Evolutionary conservation across 2,888 invertebrate species (phyloP), one percentile per base, ranked within the genome.

Genomic region (Polylopha cassiicola): DNA sequence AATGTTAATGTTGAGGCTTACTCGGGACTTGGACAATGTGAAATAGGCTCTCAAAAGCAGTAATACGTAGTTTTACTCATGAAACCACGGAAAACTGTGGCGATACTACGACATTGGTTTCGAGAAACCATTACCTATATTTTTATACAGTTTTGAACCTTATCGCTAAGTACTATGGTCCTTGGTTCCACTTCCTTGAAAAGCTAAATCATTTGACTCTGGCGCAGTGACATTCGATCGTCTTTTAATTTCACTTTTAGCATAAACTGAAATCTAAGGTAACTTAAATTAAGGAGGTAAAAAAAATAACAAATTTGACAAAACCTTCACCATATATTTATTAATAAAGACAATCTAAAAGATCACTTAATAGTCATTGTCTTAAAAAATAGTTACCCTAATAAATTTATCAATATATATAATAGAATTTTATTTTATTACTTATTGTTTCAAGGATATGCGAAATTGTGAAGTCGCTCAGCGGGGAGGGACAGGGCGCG

Each of bases 311-410:
- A 72, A 61, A 79, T 58, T 74, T 70, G 76, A 79, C 79, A 78
- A 85, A 84, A 85, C 81, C 80, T 85, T 84, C 82, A 84, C 84
- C 85, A 84, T 84, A 81, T 84, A 84, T 85, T 85, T 84, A 85
- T 84, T 84, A 84, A 85, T 85, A 85, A 85, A 85, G 84, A 85
- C 85, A 85, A 82, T 85, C 85, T 85, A 85, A 85, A 85, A 85
- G 85, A 84, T 85, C 85, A 85, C 84, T 75, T 84, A 84, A 78
- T 80, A 81, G 81, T 84, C 81, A 81, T 80, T 82, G 80, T 75
- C 85, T 84, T 85, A 84, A 80, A 85, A 85, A 85, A 82, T 84
- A 84, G 74, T 84, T 84, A 85, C 74, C 82, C 84, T 85, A 85
- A 78, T 85, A 84, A 79, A 84, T 84, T 82, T 85, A 84, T 85